phyloP scores from a whole-genome alignment of 2,113 vertebrate genomes.

The Redunca redunca region DNA sequence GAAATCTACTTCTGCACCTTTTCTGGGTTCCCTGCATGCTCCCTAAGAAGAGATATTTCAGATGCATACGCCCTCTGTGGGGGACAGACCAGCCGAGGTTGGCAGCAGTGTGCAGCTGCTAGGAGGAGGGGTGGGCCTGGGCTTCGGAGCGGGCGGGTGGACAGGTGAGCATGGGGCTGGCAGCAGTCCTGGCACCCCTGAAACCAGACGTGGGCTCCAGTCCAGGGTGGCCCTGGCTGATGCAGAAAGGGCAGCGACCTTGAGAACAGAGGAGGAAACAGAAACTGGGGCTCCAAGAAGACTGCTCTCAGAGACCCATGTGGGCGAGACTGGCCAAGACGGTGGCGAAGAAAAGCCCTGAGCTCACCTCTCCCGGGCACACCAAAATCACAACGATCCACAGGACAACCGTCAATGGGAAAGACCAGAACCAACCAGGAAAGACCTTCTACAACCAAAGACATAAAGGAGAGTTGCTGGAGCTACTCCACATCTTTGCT shows the following conservation, averaged over 20 bases:
- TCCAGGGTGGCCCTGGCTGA: not conserved
- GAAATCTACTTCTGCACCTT: not conserved
- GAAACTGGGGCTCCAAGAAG: not conserved
- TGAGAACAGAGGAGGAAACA: not conserved
- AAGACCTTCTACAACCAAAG: not conserved
- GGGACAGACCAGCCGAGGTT: not conserved
- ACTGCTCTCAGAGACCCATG: not conserved
- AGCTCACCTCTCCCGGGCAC: not conserved
- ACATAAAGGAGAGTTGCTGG: not conserved
- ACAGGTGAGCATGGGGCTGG: not conserved
- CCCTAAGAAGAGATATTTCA: not conserved
- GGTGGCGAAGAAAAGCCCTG: not conserved
- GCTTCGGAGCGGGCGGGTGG: rapidly evolving
- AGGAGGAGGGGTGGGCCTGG: not conserved
- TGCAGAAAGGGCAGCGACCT: not conserved
- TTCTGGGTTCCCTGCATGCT: not conserved
- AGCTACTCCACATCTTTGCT: not conserved
- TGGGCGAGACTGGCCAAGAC: not conserved
- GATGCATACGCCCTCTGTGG: not conserved
- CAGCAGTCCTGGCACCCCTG: not conserved
- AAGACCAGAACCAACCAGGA: not conserved
- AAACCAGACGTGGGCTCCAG: not conserved
- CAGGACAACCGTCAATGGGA: not conserved
- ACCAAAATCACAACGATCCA: not conserved
- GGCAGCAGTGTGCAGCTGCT: not conserved